Conservation (phyloP, 2,888 invertebrate genomes). For the Drosophila mercatorum region DNA sequence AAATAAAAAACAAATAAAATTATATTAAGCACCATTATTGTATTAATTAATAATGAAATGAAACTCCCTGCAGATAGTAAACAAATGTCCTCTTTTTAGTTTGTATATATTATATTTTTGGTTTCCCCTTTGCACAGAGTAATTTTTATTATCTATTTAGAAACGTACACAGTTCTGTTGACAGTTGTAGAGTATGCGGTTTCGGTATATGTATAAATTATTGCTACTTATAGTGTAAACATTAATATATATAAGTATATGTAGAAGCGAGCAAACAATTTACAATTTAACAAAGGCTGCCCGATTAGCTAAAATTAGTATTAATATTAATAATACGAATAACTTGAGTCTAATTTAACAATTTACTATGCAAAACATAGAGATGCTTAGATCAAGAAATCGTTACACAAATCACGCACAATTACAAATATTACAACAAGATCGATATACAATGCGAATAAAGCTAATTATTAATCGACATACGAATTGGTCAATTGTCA, state of each 20-base stretch:
- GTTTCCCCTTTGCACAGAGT: constrained; percentile 39
- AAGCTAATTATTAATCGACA: constrained; percentile 44
- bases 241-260: constrained; percentile 46
- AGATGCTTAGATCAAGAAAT: constrained; percentile 30
- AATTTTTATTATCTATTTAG: constrained; percentile 48
- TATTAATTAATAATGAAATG: neutral
- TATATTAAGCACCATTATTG: no score
- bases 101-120: constrained; percentile 13
- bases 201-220: constrained; percentile 55
- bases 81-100: no score
- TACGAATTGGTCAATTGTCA: constrained; percentile 57
- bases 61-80: no score
- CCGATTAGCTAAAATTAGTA: constrained; percentile 29
- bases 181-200: constrained; percentile 22
- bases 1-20: no score
- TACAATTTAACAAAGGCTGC: constrained; percentile 51
- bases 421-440: constrained; percentile 36
- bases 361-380: constrained; percentile 10
- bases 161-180: constrained; percentile 49
- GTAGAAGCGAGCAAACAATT: constrained; percentile 43
- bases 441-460: constrained; percentile 51
- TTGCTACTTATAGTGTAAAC: constrained; percentile 72
- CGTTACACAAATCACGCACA: constrained; percentile 19
- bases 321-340: constrained; percentile 40
- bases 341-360: constrained; percentile 31